Percentiles rank a stretch among this genome's conserved stretches.
Conservation (phyloP, 2,113 vertebrate species). For the Paralichthys olivaceus region DNA sequence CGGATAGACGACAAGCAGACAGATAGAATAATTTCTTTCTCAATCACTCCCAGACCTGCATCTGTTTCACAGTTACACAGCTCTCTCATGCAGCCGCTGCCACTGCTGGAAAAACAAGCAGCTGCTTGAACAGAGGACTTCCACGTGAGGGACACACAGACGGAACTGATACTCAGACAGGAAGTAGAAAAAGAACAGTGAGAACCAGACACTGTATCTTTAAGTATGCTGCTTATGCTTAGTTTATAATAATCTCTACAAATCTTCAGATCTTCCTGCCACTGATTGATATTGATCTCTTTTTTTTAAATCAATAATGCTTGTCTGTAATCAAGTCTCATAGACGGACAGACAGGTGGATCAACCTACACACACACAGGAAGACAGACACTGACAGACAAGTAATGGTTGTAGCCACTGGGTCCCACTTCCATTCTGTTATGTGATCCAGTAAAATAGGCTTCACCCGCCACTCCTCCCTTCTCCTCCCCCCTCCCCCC, state of each 20-base stretch:
- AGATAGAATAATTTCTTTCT: slow-evolving; percentile 57
- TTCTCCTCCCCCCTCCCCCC: slow-evolving; percentile 13
- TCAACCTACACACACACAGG: not conserved
- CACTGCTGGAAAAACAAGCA: slow-evolving; percentile 39
- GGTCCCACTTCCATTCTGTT: slow-evolving; percentile 40
- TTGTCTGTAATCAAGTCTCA: too few relatives aligned
- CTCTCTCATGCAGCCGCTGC: slow-evolving; percentile 26
- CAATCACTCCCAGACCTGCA: slow-evolving; percentile 63
- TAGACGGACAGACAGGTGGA: not conserved
- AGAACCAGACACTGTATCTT: not conserved
- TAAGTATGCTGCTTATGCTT: not conserved
- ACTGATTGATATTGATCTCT: not conserved
- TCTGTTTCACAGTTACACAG: slow-evolving; percentile 59
- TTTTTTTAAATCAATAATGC: not conserved
- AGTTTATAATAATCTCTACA: not conserved
- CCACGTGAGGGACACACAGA: slow-evolving; percentile 11
- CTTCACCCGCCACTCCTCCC: slow-evolving; percentile 26
- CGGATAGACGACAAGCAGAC: slow-evolving; percentile 51
- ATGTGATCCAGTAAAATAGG: slow-evolving; percentile 60
- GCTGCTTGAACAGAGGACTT: slow-evolving; percentile 46
- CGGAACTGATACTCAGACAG: slow-evolving; percentile 19
- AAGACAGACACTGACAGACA: slow-evolving; percentile 27
- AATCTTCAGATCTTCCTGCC: too few relatives aligned
- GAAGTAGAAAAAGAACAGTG: too few relatives aligned
- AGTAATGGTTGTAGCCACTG: slow-evolving; percentile 25